Base-by-base conservation (phyloP, 2,888 invertebrate genomes). In the Phyllotreta cruciferae region DNA sequence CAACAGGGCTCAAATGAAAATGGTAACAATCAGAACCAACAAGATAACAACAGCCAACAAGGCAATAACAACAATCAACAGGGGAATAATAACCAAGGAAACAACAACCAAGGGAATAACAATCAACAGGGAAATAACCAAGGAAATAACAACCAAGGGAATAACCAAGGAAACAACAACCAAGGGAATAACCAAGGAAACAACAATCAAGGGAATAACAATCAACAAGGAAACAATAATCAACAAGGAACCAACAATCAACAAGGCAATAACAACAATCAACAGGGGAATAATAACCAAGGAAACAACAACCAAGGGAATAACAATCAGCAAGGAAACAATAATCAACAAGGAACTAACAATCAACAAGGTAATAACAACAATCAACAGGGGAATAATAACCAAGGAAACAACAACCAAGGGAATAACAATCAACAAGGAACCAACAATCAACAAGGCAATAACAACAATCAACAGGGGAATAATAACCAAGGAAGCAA, bases 341-440 rank as follows among this genome's bases (percentile, higher is more conserved):
- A 56, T 8, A 60, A 60, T 58, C 56, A 63, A 55, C 66, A 66
- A 50, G 54, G 47, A n/a, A 44, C n/a, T n/a, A 66, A 38, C 35
- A 55, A 35, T 35, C 49, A 57, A 60, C 24, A 24, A 24, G 24
- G 24, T 4, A 24, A 24, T 24, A 24, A 24, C 4, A 24, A 24
- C 24, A 24, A 24, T 24, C 24, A 24, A 24, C 24, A 24, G 24
- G 24, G 24, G 4, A 63, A 7, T 55, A 42, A 11, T 24, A 64
- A 67, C 39, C 62, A 63, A 52, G 66, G 61, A 60, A 49, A 56
- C 36, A 10, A 13, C 36, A 50, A 50, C 45, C 56, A 60, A 41
- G 63, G 60, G 45, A 53, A 50, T 6, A 65, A 35, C 57, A 67
- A 35, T 53, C 36, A 62, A 50, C 52, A 72, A 70, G 63, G 64